These are phyloP conservation scores for Anniella stebbinsi DNA, from an alignment of 2,797 vertebrate genomes.

Conservation along the genomic window DNA sequence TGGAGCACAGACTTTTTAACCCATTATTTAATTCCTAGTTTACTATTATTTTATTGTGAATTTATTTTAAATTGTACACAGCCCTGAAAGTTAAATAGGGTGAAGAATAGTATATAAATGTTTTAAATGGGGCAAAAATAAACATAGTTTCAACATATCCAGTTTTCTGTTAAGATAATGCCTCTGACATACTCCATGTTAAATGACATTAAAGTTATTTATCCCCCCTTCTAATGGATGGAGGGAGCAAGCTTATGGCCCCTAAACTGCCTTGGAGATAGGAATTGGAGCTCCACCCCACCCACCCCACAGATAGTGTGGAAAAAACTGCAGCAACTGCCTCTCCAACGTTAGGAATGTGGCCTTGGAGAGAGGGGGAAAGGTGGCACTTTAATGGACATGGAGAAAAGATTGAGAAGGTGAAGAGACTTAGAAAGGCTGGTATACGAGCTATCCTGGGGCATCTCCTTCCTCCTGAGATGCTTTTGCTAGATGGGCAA, in stretches of 20 bases:
- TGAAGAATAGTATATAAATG: background rate
- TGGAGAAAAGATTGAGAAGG: too few species aligned
- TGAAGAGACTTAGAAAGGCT: background rate
- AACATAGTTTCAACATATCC: background rate
- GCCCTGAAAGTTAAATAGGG: background rate
- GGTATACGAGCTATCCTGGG: too few species aligned
- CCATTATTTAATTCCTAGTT: background rate
- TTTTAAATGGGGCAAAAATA: background rate
- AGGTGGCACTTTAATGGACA: too few species aligned
- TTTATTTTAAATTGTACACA: background rate
- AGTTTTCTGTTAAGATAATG: background rate
- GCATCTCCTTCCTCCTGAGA: too few species aligned
- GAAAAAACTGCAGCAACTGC: too few species aligned
- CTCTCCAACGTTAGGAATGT: too few species aligned
- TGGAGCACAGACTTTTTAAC: background rate
- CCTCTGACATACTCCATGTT: background rate
- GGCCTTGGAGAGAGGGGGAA: too few species aligned
- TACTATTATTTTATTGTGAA: background rate
- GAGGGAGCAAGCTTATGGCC: too few species aligned
- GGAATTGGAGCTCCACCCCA: too few species aligned
- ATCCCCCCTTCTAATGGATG: background rate
- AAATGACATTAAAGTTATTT: background rate
- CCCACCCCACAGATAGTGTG: too few species aligned
- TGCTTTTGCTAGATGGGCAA: too few species aligned
- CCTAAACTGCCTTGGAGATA: too few species aligned